A percentile compares a stretch with the other conserved stretches of the same genome.
phyloP scores from a whole-genome alignment of 2,113 vertebrate genomes.

The Aspiorhynchus laticeps region DNA sequence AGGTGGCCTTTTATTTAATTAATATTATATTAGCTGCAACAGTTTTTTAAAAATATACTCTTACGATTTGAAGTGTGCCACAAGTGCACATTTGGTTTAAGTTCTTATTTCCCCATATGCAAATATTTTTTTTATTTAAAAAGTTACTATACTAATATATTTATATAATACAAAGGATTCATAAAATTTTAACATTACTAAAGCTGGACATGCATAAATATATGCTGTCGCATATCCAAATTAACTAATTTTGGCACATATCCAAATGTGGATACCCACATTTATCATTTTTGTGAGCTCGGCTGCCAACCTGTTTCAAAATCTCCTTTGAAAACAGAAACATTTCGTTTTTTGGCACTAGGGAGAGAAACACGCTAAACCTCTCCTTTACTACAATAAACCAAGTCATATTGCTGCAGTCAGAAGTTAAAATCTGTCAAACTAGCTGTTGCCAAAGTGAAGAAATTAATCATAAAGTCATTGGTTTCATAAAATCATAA shows the following conservation, averaged over 20 bases:
- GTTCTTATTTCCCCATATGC: neutral
- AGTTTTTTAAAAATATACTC: no score
- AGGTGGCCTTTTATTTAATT: no score
- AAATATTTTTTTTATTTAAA: no score
- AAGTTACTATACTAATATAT: neutral
- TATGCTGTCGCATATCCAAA: neutral
- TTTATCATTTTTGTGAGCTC: neutral
- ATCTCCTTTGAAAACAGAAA: neutral
- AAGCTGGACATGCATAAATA: no score
- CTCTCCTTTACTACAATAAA: neutral
- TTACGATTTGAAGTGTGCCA: no score
- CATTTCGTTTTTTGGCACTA: neutral
- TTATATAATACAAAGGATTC: neutral
- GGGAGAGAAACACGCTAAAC: neutral
- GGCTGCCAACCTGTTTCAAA: neutral
- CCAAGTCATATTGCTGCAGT: neutral
- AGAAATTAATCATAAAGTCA: neutral
- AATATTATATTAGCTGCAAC: no score
- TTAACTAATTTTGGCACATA: neutral
- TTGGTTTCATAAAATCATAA: neutral
- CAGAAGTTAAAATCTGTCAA: neutral
- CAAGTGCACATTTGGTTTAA: neutral
- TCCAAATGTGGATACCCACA: neutral
- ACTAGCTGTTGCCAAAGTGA: neutral
- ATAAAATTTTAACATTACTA: neutral